Conservation (phyloP, 2,113 vertebrate species). For the Ophiodon elongatus region DNA sequence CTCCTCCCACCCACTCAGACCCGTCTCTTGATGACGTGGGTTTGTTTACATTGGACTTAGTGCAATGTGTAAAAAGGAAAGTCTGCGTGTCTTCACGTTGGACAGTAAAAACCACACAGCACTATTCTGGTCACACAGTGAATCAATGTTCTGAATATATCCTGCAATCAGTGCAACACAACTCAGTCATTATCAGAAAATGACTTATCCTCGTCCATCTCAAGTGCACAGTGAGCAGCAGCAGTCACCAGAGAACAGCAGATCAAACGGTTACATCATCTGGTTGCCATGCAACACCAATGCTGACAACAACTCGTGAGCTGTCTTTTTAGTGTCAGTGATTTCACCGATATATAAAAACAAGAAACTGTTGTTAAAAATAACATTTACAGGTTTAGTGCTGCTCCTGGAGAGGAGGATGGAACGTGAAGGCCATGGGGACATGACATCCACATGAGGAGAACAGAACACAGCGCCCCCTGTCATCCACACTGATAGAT, state of each 20-base stretch:
- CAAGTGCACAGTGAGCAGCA: slow-evolving; percentile 33
- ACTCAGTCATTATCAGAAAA: slow-evolving; percentile 4
- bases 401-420: not conserved
- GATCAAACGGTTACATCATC: slow-evolving; percentile 56
- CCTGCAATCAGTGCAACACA: not conserved
- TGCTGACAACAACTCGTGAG: slow-evolving; percentile 31
- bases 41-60: no score
- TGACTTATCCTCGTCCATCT: not conserved
- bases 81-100: no score
- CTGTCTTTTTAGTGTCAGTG: not conserved
- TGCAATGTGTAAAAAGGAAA: no score
- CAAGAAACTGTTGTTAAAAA: slow-evolving; percentile 11
- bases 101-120: no score
- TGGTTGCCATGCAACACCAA: slow-evolving; percentile 64
- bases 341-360: slow-evolving; percentile 7
- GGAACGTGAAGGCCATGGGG: no score
- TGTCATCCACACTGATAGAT: not conserved
- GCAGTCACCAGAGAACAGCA: slow-evolving; percentile 22
- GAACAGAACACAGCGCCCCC: not conserved
- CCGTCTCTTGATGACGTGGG: no score
- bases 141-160: not conserved
- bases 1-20: no score
- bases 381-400: not conserved
- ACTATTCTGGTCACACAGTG: not conserved
- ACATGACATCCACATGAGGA: not conserved